Evolutionary conservation across 2,797 vertebrate species (phyloP), one percentile per base, ranked within the genome.

Genomic region (Orestias chungarensis): DNA sequence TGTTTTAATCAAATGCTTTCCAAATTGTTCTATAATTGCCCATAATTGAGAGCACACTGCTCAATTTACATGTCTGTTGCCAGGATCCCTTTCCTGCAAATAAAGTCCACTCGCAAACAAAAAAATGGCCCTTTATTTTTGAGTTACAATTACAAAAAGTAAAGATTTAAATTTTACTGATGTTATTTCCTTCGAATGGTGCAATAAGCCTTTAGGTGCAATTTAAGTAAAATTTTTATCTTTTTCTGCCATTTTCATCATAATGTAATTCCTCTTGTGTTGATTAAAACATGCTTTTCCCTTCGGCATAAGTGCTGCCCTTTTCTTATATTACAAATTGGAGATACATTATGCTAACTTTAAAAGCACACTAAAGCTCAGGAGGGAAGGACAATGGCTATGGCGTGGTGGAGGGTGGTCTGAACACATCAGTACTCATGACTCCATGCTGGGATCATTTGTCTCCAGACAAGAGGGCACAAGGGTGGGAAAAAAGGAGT

Each of bases 381-480:
- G 71, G 81, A 91, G 83, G 89, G 90, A 89, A 83, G 23, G 87
- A 89, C 74, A 14, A 73, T 88, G 86, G 90, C 84, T 80, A 69
- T 88, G 89, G 88, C 79, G 81, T 87, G 93, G 90, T 91, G 90
- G 88, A 94, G 92, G 93, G 93, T 93, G 92, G 92, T 92, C 90
- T 86, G 86, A 93, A 91, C 90, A 90, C 90, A 90, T 89, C 90
- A 88, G 85, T 89, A 90, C 92, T 88, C 88, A 89, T 85, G 92
- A 92, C 89, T 90, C 88, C 92, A 92, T 83, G 92, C 93, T 94
- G 93, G 86, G 92, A 87, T 90, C 92, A 92, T 95, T 94, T 95
- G 91, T 93, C 91, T 92, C 81, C 92, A 93, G 82, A 93, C 92
- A 94, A 94, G 94, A 91, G 92, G 91, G 88, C 92, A 92, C 88